Conservation (phyloP, 2,888 invertebrate genomes). For the Polydrusus tereticollis region DNA sequence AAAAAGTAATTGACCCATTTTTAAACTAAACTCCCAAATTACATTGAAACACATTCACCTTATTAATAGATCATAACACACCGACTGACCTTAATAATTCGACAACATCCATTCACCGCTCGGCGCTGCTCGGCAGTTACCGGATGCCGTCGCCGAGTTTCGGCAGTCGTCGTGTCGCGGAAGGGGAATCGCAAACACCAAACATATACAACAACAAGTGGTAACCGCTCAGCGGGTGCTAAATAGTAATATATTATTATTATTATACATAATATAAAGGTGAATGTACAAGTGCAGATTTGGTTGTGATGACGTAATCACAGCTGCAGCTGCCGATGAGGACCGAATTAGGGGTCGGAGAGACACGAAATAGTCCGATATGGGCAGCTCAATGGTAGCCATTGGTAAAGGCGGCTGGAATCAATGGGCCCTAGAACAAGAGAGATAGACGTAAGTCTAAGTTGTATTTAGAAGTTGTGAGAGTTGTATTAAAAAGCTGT, state of each 20-base stretch:
- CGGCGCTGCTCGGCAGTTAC: conserved; percentile 1
- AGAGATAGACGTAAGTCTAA: conserved; percentile 18
- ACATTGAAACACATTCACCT: neutral
- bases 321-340: conserved; percentile 65
- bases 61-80: neutral
- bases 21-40: too few relatives aligned
- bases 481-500: too few relatives aligned
- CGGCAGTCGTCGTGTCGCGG: conserved; percentile 69
- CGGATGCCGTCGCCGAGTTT: conserved; percentile 48
- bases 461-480: too few relatives aligned
- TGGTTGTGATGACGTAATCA: conserved; percentile 65
- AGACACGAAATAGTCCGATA: conserved; percentile 31
- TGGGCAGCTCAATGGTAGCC: conserved; percentile 88
- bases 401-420: conserved; percentile 98
- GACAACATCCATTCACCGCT: neutral
- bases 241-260: conserved; percentile 60
- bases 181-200: conserved; percentile 67
- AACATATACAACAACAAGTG: conserved; percentile 69
- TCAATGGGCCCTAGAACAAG: conserved; percentile 90
- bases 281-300: conserved; percentile 68
- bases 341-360: conserved; percentile 65
- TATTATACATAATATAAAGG: conserved; percentile 63
- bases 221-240: conserved; percentile 68
- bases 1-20: too few relatives aligned
- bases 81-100: neutral